Conservation (phyloP, 2,797 vertebrate species). For the Pangasius macronema region DNA sequence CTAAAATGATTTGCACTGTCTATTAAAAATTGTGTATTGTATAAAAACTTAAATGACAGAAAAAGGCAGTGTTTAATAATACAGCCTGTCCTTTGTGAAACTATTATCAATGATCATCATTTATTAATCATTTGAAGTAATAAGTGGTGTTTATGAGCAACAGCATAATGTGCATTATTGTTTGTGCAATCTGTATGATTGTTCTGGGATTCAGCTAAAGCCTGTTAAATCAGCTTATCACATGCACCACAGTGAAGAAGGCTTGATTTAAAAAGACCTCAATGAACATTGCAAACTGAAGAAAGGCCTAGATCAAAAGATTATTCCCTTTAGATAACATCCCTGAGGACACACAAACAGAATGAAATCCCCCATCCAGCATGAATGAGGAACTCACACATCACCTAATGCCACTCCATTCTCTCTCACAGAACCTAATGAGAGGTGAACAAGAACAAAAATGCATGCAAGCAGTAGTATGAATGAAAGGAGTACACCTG, state of each 20-base stretch:
- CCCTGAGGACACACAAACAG: slow-evolving; percentile 32
- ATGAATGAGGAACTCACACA: slow-evolving; percentile 27
- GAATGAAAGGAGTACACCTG: slow-evolving; percentile 51
- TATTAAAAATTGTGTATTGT: neutral
- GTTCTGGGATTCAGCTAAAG: slow-evolving; percentile 74
- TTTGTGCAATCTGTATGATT: slow-evolving; percentile 77
- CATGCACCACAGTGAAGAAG: slow-evolving; percentile 78
- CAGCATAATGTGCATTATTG: slow-evolving; percentile 75
- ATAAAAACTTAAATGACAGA: neutral
- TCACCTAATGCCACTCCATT: slow-evolving; percentile 8
- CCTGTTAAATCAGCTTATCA: slow-evolving; percentile 80
- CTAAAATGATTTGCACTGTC: neutral
- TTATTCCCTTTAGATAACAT: slow-evolving; percentile 46
- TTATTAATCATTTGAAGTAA: slow-evolving; percentile 16
- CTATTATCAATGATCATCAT: neutral
- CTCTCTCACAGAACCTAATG: slow-evolving; percentile 22
- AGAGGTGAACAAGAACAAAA: slow-evolving; percentile 35
- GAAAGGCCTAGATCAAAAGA: slow-evolving; percentile 51
- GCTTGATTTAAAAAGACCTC: slow-evolving; percentile 71
- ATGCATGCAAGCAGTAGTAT: slow-evolving; percentile 24
- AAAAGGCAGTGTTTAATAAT: neutral
- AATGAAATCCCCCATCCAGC: slow-evolving; percentile 19
- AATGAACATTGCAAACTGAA: slow-evolving; percentile 59
- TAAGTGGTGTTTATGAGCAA: slow-evolving; percentile 61
- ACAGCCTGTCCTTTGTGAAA: neutral